These are phyloP conservation scores for Cotesia typhae DNA, from an alignment of 1,140 invertebrate species.

Conservation along the genomic window DNA sequence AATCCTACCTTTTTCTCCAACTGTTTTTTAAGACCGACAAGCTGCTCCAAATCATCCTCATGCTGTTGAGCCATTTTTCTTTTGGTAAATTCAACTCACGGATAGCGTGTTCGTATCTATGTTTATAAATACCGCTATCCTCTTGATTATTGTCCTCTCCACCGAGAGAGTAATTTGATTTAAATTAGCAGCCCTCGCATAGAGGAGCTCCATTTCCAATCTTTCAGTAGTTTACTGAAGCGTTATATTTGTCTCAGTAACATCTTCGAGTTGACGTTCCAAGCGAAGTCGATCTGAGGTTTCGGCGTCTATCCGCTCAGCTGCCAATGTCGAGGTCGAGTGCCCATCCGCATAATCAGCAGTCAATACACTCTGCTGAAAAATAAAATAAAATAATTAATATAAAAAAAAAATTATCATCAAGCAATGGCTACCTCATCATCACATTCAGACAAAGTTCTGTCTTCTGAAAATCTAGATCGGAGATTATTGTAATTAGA, in stretches of 20 bases:
- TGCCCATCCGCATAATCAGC: slow-evolving; percentile 92
- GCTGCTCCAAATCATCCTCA: slow-evolving; percentile 91
- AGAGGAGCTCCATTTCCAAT: slow-evolving; percentile 85
- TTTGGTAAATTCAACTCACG: slow-evolving; percentile 87
- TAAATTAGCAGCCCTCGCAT: slow-evolving; percentile 75
- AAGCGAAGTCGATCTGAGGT: slow-evolving; percentile 79
- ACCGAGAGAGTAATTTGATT: slow-evolving; percentile 76
- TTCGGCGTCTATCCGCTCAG: slow-evolving; percentile 89
- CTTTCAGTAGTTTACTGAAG: slow-evolving; percentile 85
- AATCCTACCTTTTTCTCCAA: slow-evolving; percentile 86
- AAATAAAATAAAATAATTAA: slow-evolving; percentile 40
- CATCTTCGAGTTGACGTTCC: slow-evolving; percentile 84
- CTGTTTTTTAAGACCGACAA: slow-evolving; percentile 89
- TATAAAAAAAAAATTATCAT: slow-evolving; percentile 20
- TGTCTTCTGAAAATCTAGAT: slow-evolving; percentile 58
- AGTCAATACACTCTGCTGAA: slow-evolving; percentile 88
- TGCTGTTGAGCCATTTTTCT: slow-evolving; percentile 88
- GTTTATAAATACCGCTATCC: slow-evolving; percentile 78
- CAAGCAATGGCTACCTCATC: slow-evolving; percentile 62
- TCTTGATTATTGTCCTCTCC: slow-evolving; percentile 65
- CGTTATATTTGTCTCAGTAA: slow-evolving; percentile 77
- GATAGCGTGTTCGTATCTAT: slow-evolving; percentile 83
- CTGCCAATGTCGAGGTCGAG: slow-evolving; percentile 84
- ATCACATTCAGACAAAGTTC: slow-evolving; percentile 71
- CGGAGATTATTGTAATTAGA: slow-evolving; percentile 48